These are phyloP conservation scores for Tretioscincus oriximinensis DNA, from an alignment of 2,113 vertebrate species.

Conservation along the genomic window DNA sequence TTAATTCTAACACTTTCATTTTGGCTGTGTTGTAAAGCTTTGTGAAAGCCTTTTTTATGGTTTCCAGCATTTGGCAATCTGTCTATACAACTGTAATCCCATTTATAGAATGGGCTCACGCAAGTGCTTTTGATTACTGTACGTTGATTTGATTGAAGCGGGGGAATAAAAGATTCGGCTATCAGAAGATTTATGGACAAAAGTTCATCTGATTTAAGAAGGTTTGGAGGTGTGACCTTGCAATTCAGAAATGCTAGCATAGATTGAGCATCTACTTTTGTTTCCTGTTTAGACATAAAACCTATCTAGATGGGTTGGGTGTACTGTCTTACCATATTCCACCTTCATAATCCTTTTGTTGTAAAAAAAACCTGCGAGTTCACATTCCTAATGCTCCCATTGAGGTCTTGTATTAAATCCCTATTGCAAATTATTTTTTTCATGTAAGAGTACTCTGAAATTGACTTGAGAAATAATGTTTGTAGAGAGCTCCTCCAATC, in stretches of 20 bases:
- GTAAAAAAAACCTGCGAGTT: background rate
- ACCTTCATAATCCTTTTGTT: background rate
- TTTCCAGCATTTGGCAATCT: conserved; percentile 60
- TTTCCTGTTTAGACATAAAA: background rate
- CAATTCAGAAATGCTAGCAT: conserved; percentile 21
- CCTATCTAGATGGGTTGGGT: background rate
- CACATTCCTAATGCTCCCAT: background rate
- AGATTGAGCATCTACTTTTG: background rate
- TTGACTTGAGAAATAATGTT: background rate
- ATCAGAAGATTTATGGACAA: conserved; percentile 45
- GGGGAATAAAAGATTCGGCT: conserved; percentile 40
- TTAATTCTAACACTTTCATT: conserved; percentile 48
- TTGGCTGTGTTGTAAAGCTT: conserved; percentile 56
- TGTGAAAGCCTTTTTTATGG: conserved; percentile 67
- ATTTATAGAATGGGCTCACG: conserved; percentile 58
- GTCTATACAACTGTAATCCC: conserved; percentile 60
- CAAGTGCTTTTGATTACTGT: conserved; percentile 45
- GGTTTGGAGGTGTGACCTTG: conserved; percentile 44
- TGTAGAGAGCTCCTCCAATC: background rate
- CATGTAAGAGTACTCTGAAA: background rate
- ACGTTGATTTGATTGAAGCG: conserved; percentile 40
- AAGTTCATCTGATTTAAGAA: conserved; percentile 41
- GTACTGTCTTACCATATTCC: background rate
- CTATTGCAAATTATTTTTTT: too few relatives aligned
- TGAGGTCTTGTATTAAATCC: background rate